Percentiles rank a stretch among this genome's conserved stretches.
phyloP scores from a whole-genome alignment of 2,888 invertebrate species.

The Atethmia centrago region DNA sequence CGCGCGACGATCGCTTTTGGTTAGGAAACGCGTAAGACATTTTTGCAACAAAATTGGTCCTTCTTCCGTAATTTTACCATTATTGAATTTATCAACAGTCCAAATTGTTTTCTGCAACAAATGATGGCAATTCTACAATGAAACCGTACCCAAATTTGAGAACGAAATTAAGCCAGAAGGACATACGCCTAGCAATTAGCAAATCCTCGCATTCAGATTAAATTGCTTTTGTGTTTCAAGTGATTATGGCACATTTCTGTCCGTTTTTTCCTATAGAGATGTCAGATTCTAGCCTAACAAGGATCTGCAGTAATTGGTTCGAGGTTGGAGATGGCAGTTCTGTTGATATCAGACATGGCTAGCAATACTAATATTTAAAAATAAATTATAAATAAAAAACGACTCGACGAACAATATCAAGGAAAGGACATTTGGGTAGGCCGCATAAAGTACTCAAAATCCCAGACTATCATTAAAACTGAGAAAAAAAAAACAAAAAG shows the following conservation, averaged over 20 bases:
- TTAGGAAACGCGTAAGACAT: background rate
- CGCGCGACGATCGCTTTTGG: too few species aligned
- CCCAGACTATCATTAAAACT: too few species aligned
- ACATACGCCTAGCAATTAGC: slow-evolving; percentile 1
- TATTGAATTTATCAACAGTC: background rate
- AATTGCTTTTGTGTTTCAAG: slow-evolving; percentile 20
- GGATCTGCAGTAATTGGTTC: slow-evolving; percentile 20
- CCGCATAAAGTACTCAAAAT: too few species aligned
- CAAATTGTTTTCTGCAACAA: background rate
- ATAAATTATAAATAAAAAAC: too few species aligned
- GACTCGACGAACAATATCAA: too few species aligned
- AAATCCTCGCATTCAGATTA: slow-evolving; percentile 4
- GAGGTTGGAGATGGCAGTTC: background rate
- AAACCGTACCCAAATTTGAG: background rate
- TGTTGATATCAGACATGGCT: background rate
- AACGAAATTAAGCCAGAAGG: background rate
- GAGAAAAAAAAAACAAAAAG: too few species aligned
- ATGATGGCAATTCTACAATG: background rate
- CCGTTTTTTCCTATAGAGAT: background rate
- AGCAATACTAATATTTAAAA: too few species aligned
- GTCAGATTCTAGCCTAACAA: slow-evolving; percentile 22
- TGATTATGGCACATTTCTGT: background rate
- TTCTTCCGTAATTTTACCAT: background rate
- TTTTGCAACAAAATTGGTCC: background rate
- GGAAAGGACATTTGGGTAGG: too few species aligned